phyloP scores from a whole-genome alignment of 1,140 invertebrate genomes.

The Drosophila nigrodunni region DNA sequence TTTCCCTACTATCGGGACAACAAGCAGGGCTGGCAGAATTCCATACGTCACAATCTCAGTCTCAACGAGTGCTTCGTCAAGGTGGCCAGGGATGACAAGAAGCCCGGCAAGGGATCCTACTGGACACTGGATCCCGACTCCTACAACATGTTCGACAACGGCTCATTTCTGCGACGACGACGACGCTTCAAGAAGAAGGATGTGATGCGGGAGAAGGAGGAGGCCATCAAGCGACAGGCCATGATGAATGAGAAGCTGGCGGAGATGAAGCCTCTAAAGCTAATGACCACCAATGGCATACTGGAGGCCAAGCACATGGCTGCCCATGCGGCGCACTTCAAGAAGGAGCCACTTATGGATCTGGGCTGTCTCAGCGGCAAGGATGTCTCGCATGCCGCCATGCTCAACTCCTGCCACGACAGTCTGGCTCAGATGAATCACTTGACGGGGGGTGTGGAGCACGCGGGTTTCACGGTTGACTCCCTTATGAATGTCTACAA shows the following conservation, averaged over 20 bases:
- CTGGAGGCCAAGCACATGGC: slow-evolving; percentile 82
- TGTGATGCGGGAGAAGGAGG: slow-evolving; percentile 94
- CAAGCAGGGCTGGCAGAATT: slow-evolving; percentile 98
- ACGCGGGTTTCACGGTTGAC: slow-evolving; percentile 83
- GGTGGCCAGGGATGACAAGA: slow-evolving; percentile 95
- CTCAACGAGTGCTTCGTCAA: slow-evolving; percentile 99
- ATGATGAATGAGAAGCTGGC: slow-evolving; percentile 84
- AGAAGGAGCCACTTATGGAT: slow-evolving; percentile 81
- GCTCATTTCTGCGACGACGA: slow-evolving; percentile 95
- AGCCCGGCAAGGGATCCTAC: slow-evolving; percentile 98
- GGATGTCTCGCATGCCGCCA: slow-evolving; percentile 75
- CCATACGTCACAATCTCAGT: slow-evolving; percentile 97
- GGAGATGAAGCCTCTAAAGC: slow-evolving; percentile 83
- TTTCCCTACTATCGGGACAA: slow-evolving; percentile 99
- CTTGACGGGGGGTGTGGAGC: slow-evolving; percentile 73
- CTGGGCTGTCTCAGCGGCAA: slow-evolving; percentile 78
- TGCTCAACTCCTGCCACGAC: slow-evolving; percentile 84
- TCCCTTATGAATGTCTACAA: slow-evolving; percentile 84
- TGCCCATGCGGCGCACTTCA: slow-evolving; percentile 75
- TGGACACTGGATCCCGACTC: slow-evolving; percentile 98
- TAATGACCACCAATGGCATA: slow-evolving; percentile 83
- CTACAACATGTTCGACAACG: slow-evolving; percentile 99
- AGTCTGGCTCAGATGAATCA: slow-evolving; percentile 84
- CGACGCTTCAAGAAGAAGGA: slow-evolving; percentile 99
- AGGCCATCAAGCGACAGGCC: slow-evolving; percentile 91